phyloP scores from a whole-genome alignment of 64 coral and sea anemone genomes.

The Acropora tenuis region DNA sequence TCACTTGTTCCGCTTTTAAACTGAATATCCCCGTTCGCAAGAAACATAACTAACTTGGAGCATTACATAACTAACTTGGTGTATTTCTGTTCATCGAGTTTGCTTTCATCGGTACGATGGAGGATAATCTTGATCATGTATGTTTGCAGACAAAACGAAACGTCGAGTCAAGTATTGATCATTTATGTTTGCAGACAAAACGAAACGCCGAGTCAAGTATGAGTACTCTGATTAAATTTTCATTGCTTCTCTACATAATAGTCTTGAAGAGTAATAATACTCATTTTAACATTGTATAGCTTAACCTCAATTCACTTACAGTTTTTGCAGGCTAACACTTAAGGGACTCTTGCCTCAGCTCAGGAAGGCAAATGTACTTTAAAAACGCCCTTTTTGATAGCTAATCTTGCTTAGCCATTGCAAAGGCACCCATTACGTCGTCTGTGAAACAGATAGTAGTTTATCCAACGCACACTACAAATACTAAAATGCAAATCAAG shows the following conservation, averaged over 20 bases:
- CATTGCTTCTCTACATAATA: too few species aligned
- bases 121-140: too few species aligned
- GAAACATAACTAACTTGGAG: too few species aligned
- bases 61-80: too few species aligned
- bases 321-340: background rate
- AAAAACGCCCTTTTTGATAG: background rate
- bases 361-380: background rate
- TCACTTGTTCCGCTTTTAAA: background rate
- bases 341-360: background rate
- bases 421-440: background rate
- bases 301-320: slow-evolving; percentile 20
- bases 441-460: background rate
- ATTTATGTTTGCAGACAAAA: too few species aligned
- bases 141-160: too few species aligned
- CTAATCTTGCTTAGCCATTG: background rate
- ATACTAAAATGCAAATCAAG: slow-evolving; percentile 49
- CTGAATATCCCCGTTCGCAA: too few species aligned
- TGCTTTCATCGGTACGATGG: too few species aligned
- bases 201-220: too few species aligned
- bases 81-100: too few species aligned
- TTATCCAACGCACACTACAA: slow-evolving; percentile 10
- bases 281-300: background rate
- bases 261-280: background rate
- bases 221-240: too few species aligned
- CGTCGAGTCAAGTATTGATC: too few species aligned